phyloP scores from a whole-genome alignment of 2,113 vertebrate genomes.

The Pagrus major region DNA sequence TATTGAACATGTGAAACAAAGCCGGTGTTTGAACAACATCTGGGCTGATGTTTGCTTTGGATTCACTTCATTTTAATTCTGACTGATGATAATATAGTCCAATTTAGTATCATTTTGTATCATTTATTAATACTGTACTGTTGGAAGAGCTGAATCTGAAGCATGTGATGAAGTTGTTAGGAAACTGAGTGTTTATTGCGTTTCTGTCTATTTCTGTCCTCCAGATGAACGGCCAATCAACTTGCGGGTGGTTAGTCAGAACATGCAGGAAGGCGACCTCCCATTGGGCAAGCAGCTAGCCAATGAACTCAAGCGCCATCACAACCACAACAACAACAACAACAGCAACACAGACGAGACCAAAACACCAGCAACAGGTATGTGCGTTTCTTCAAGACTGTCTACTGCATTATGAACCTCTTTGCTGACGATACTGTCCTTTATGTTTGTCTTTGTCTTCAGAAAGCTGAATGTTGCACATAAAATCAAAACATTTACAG shows the following conservation, averaged over 20 bases:
- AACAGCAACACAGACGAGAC: slow-evolving; percentile 83
- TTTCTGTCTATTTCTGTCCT: not conserved
- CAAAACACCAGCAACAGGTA: slow-evolving; percentile 86
- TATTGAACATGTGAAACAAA: slow-evolving; percentile 33
- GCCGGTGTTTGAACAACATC: slow-evolving; percentile 21
- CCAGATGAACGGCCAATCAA: slow-evolving; percentile 92
- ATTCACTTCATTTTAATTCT: not conserved
- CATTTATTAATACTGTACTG: not conserved
- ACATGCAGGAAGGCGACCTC: slow-evolving; percentile 79
- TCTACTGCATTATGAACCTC: not conserved
- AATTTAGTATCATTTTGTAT: not conserved
- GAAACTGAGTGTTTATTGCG: not conserved
- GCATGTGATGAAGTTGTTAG: not conserved
- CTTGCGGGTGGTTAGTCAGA: slow-evolving; percentile 87
- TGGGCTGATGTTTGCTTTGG: slow-evolving; percentile 34
- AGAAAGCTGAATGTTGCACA: slow-evolving; percentile 79
- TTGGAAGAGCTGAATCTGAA: not conserved
- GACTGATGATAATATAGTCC: not conserved
- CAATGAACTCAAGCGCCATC: slow-evolving; percentile 89
- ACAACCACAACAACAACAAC: slow-evolving; percentile 75
- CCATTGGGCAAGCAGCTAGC: slow-evolving; percentile 88
- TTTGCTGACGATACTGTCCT: slow-evolving; percentile 33
- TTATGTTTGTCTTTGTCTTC: slow-evolving; percentile 48
- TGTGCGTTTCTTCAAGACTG: not conserved
- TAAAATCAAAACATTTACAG: not conserved